These are phyloP conservation scores for Huso huso DNA, from an alignment of 2,797 vertebrate species.

Conservation along the genomic window DNA sequence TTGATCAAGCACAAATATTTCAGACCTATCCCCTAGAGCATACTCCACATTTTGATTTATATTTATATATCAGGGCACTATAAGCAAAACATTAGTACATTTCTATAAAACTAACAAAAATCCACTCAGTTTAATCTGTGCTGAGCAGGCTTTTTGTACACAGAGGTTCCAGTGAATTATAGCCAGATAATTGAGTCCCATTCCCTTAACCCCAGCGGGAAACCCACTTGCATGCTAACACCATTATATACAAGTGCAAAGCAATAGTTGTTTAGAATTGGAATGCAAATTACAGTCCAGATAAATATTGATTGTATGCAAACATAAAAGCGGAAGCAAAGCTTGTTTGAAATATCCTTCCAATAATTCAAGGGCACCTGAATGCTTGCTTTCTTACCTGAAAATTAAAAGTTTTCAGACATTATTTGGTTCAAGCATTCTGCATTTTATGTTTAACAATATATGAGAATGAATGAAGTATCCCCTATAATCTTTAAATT, in stretches of 20 bases:
- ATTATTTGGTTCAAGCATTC: too few relatives aligned
- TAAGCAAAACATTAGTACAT: constrained; percentile 10
- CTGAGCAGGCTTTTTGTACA: constrained; percentile 36
- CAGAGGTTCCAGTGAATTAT: constrained; percentile 40
- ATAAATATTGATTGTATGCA: constrained; percentile 29
- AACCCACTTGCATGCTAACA: constrained; percentile 32
- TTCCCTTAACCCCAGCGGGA: constrained; percentile 41
- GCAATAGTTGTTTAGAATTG: constrained; percentile 34
- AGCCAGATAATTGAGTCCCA: constrained; percentile 41
- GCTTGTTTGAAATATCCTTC: constrained; percentile 19
- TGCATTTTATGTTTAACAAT: too few relatives aligned
- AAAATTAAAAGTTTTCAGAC: too few relatives aligned
- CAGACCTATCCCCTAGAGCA: constrained; percentile 2
- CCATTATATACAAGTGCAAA: constrained; percentile 35
- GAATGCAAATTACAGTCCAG: constrained; percentile 34
- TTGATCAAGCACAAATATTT: constrained; percentile 11
- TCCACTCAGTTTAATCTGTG: constrained; percentile 33
- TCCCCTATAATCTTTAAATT: too few relatives aligned
- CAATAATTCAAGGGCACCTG: background rate
- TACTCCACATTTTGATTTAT: constrained; percentile 10
- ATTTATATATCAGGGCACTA: constrained; percentile 1
- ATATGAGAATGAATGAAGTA: too few relatives aligned
- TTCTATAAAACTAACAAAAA: constrained; percentile 17
- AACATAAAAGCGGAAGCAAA: constrained; percentile 25
- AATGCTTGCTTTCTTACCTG: background rate